Evolutionary conservation across 2,113 vertebrate species (phyloP), one percentile per base, ranked within the genome.

Genomic region (Isurus oxyrinchus): DNA sequence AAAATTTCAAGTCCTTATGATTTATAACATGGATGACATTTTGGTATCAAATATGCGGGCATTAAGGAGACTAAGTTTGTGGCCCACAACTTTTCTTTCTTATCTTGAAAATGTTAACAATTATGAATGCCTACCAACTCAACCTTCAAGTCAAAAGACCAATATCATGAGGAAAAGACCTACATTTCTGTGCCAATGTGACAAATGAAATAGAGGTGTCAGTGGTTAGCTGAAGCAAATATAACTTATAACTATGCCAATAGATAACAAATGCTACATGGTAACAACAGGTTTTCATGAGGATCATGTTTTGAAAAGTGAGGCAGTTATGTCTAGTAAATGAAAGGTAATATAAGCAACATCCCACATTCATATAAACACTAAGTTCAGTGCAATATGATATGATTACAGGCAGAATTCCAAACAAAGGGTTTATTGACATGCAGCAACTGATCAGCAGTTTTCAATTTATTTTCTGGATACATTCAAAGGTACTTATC

Each of bases 401-500:
- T 63, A 63, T 63, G 59, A 61, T 63, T 94, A 7, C 16, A 63
- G 40, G 31, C 14, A 40, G 13, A 63, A 94, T 63, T 63, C 35
- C 6, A 66, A 94, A 40, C 16, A 6, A 94, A 40, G 16, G 7
- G 31, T 94, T 63, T 63, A 40, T 61, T 63, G 35, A 94, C 61
- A 35, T 63, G 59, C 53, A 63, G 35, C 59, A 94, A 94, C 35
- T 40, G 59, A 66, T 66, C 1, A 66, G 61, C 90, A 94, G 7
- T 66, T 94, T 40, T 63, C 90, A 63, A 40, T 63, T 63, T 63
- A 63, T 40, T 94, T 63, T 94, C 59, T 16, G 61, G 35, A 94
- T 94, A 94, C 35, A 66, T 94, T 94, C 90, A 94, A 63, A 94
- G 90, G 35, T 63, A 63, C 90, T 94, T 94, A 94, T 66, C 55